These are phyloP conservation scores for Drosophila suboccidentalis DNA, from an alignment of 2,888 invertebrate genomes.

Conservation along the genomic window DNA sequence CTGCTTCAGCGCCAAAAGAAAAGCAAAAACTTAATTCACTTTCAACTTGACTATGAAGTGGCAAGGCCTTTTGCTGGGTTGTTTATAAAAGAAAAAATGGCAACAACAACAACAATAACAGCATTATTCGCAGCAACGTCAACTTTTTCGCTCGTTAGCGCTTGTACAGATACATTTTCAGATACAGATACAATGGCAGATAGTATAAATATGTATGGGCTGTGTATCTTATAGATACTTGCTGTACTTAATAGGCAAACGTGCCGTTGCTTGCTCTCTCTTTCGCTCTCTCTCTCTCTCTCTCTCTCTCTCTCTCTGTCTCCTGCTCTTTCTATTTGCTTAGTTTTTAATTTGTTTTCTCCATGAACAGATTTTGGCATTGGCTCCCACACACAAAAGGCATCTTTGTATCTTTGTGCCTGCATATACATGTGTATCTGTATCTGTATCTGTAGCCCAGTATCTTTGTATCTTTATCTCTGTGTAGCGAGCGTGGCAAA, in stretches of 20 bases:
- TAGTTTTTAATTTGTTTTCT: constrained; percentile 51
- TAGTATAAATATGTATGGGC: constrained; percentile 19
- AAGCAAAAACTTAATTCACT: constrained; percentile 76
- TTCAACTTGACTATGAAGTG: constrained; percentile 68
- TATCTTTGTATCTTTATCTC: constrained; percentile 31
- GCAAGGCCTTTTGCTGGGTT: constrained; percentile 61
- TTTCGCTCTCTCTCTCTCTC: constrained; percentile 11
- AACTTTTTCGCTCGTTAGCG: constrained; percentile 62
- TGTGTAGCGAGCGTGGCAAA: constrained; percentile 66
- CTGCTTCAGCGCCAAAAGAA: constrained; percentile 57
- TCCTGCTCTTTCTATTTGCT: constrained; percentile 15
- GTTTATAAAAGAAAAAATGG: constrained; percentile 47
- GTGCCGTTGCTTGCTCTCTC: constrained; percentile 27
- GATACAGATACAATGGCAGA: constrained; percentile 28
- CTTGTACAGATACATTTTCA: constrained; percentile 18
- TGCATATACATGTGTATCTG: constrained; percentile 3
- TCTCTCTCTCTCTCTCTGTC: constrained; percentile 16
- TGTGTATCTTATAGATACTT: constrained; percentile 59
- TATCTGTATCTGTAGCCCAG: constrained; percentile 24
- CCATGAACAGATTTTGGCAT: constrained; percentile 53
- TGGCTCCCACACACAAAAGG: constrained; percentile 47
- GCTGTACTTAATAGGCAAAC: constrained; percentile 59
- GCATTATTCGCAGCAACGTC: constrained; percentile 51
- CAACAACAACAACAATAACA: constrained; percentile 45
- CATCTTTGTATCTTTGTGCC: constrained; percentile 22